A percentile compares a stretch with the other conserved stretches of the same genome.
phyloP scores from a whole-genome alignment of 1,140 invertebrate genomes.

The Branchinecta lynchi region DNA sequence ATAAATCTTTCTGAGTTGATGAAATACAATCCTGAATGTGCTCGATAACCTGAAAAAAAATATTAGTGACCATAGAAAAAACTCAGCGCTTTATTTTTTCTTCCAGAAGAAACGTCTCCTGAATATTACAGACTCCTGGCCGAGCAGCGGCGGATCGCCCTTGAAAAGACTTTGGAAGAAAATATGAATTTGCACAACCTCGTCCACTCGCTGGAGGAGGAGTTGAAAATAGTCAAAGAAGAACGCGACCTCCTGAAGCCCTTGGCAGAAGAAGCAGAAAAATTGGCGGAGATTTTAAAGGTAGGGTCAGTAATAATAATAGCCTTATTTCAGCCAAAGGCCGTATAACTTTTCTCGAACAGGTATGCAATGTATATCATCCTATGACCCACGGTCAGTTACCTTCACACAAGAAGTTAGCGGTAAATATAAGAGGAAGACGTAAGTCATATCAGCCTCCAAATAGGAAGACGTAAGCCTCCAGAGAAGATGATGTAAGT shows the following conservation, averaged over 20 bases:
- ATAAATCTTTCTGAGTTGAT: not conserved
- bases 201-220: not conserved
- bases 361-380: too few relatives aligned
- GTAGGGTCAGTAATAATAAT: not conserved
- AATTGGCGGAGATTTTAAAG: not conserved
- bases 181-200: not conserved
- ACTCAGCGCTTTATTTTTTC: not conserved
- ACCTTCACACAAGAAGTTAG: too few relatives aligned
- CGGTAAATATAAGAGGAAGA: too few relatives aligned
- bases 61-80: not conserved
- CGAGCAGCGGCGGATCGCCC: slow-evolving; percentile 4
- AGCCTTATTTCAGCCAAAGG: too few relatives aligned
- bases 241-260: not conserved
- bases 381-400: too few relatives aligned
- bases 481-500: too few relatives aligned
- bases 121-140: not conserved
- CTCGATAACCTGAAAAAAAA: not conserved
- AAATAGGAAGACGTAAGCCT: too few relatives aligned
- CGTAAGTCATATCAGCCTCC: too few relatives aligned
- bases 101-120: not conserved
- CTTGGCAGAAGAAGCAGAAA: not conserved
- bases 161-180: not conserved
- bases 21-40: not conserved
- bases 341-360: too few relatives aligned
- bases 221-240: not conserved